phyloP scores from a whole-genome alignment of 2,113 vertebrate genomes.

The Lepisosteus oculatus region DNA sequence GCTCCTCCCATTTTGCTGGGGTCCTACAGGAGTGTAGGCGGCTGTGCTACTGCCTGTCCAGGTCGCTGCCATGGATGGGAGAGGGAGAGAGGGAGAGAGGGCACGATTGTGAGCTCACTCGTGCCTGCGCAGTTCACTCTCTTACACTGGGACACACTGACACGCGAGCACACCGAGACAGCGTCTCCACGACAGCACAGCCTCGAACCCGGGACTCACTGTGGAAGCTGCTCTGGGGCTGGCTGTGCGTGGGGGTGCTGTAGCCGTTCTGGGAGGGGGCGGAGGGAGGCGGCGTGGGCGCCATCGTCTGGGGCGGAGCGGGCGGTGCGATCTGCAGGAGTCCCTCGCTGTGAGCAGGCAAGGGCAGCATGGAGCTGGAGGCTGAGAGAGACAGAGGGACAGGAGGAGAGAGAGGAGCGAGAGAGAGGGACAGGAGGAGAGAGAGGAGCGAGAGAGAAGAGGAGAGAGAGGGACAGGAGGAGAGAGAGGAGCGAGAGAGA shows the following conservation, averaged over 20 bases:
- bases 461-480: no score
- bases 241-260: no score
- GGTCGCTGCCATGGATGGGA: constrained; percentile 44
- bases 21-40: constrained; percentile 53
- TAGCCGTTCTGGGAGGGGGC: neutral
- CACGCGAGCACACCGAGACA: neutral
- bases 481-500: no score
- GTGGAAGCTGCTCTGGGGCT: no score
- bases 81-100: constrained; percentile 23
- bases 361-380: neutral
- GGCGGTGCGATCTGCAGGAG: constrained; percentile 53
- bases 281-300: constrained; percentile 1
- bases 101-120: neutral
- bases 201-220: neutral
- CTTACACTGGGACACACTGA: neutral
- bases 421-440: neutral
- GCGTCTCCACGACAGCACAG: neutral
- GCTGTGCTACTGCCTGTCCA: constrained; percentile 61
- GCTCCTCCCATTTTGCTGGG: constrained; percentile 60
- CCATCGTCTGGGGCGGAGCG: constrained; percentile 6
- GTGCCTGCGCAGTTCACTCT: neutral
- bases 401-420: neutral
- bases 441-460: no score
- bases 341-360: constrained; percentile 47
- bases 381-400: neutral